phyloP scores from a whole-genome alignment of 2,113 vertebrate species.

The Synodontis membranacea region DNA sequence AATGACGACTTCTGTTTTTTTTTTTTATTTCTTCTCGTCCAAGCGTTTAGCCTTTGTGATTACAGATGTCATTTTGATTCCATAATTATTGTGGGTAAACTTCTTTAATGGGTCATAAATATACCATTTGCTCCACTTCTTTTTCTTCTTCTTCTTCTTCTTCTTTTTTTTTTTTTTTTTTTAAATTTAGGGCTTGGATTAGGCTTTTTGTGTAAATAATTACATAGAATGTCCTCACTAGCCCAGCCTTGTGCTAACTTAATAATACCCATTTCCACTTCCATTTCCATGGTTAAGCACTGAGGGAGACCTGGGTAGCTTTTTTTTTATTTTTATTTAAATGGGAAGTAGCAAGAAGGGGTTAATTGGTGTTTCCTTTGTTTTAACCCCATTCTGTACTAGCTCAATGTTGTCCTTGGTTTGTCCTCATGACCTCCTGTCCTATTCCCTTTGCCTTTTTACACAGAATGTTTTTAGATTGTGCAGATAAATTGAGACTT shows the following conservation, averaged over 20 bases:
- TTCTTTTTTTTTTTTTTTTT: neutral
- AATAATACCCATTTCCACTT: conserved; percentile 54
- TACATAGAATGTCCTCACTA: conserved; percentile 16
- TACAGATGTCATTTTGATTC: conserved; percentile 40
- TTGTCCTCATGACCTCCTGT: conserved; percentile 66
- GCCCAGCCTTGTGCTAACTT: conserved; percentile 42
- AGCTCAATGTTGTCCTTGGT: conserved; percentile 57
- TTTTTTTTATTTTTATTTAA: conserved; percentile 45
- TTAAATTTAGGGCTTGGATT: neutral
- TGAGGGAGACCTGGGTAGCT: conserved; percentile 24
- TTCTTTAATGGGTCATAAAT: conserved; percentile 7
- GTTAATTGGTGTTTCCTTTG: conserved; percentile 65
- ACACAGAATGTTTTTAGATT: conserved; percentile 62
- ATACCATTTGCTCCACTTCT: neutral
- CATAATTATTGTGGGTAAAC: conserved; percentile 49
- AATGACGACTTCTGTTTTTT: conserved; percentile 33
- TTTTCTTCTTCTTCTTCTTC: neutral
- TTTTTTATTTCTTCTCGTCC: conserved; percentile 23
- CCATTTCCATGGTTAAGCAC: conserved; percentile 30
- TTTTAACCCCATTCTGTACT: conserved; percentile 43
- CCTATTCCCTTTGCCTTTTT: conserved; percentile 59
- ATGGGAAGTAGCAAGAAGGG: conserved; percentile 35
- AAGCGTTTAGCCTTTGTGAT: conserved; percentile 42
- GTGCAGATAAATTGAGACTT: conserved; percentile 77
- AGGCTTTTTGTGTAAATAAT: neutral